phyloP scores from a whole-genome alignment of 2,888 invertebrate genomes.

The Diarsia dahlii region DNA sequence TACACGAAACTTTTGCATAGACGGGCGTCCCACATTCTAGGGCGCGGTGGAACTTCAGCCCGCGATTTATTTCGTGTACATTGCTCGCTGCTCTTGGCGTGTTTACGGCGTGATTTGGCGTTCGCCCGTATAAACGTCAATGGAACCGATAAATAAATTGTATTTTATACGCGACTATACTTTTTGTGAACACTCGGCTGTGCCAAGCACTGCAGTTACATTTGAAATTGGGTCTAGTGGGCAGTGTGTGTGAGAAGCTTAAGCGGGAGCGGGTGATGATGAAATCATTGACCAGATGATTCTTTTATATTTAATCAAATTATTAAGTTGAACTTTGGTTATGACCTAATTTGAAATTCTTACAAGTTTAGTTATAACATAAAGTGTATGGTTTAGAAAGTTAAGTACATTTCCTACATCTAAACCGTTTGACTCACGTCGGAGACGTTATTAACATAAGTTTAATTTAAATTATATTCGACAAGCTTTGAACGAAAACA shows the following conservation, averaged over 20 bases:
- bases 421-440: background rate
- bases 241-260: constrained; percentile 1
- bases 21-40: constrained; percentile 21
- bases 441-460: background rate
- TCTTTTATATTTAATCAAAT: too few relatives aligned
- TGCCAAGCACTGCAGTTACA: constrained; percentile 79
- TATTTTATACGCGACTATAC: constrained; percentile 76
- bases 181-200: constrained; percentile 73
- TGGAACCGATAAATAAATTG: constrained; percentile 81
- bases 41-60: constrained; percentile 46
- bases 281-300: background rate
- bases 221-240: constrained; percentile 68
- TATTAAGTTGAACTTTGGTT: too few relatives aligned
- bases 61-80: constrained; percentile 54
- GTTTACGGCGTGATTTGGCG: constrained; percentile 66
- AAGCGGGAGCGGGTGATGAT: constrained; percentile 3
- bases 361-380: background rate
- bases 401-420: background rate
- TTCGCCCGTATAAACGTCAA: constrained; percentile 74
- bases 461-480: background rate
- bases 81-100: constrained; percentile 54
- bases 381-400: background rate
- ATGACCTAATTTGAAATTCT: background rate
- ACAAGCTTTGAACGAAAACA: too few relatives aligned
- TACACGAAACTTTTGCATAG: constrained; percentile 39